Percentiles rank a stretch among this genome's conserved stretches.
Evolutionary conservation across 2,888 invertebrate species (phyloP).

Genomic region (Azorinus chamasolen): DNA sequence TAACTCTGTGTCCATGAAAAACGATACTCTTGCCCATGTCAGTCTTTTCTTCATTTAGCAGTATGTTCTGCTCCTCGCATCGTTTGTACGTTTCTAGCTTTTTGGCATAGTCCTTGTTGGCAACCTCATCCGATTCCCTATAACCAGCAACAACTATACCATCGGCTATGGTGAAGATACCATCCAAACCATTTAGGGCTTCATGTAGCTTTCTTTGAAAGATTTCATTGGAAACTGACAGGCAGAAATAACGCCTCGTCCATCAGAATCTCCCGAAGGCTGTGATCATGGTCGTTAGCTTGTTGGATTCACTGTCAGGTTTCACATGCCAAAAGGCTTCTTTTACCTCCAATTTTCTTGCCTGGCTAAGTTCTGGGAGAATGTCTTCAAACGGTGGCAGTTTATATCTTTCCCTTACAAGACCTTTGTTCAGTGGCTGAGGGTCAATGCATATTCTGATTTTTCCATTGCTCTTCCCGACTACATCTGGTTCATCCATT

Average conservation of each 20-base stretch:
- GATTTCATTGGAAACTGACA: conserved; percentile 65
- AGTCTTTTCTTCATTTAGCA: conserved; percentile 51
- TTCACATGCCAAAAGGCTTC: conserved; percentile 64
- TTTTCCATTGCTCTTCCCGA: conserved; percentile 29
- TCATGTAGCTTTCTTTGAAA: conserved; percentile 60
- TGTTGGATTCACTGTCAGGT: conserved; percentile 54
- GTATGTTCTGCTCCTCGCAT: conserved; percentile 39
- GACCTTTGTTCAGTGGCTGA: conserved; percentile 54
- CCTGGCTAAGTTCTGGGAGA: conserved; percentile 54
- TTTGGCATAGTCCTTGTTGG: conserved; percentile 5
- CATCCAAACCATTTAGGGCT: conserved; percentile 44
- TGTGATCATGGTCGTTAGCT: conserved; percentile 68
- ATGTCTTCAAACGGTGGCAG: conserved; percentile 67
- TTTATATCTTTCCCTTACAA: conserved; percentile 47
- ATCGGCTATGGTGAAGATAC: conserved; percentile 51
- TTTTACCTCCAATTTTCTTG: conserved; percentile 65
- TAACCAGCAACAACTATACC: conserved; percentile 53
- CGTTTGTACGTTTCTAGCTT: too few relatives aligned
- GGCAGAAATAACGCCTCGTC: conserved; percentile 50
- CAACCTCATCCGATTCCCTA: conserved; percentile 26
- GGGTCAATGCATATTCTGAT: conserved; percentile 59
- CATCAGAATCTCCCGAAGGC: conserved; percentile 67
- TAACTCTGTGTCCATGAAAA: conserved; percentile 21
- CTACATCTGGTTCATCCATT: conserved; percentile 56
- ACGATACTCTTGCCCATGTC: conserved; percentile 18